Evolutionary conservation across 2,888 invertebrate species (phyloP).

Genomic region (Hydropsyche betteni): DNA sequence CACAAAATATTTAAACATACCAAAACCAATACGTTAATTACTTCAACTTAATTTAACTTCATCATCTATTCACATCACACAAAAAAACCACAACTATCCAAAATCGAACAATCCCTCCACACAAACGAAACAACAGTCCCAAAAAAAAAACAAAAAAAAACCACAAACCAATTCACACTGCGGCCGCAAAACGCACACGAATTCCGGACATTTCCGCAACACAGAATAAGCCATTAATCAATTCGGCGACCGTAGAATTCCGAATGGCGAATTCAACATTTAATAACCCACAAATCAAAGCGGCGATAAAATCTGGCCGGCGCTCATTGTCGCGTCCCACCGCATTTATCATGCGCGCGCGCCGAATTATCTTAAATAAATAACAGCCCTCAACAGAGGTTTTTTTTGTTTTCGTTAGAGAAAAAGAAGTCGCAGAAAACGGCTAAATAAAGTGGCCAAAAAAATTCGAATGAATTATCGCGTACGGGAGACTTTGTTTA

Average conservation of each 20-base stretch:
- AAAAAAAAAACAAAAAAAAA: too few species aligned
- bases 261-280: conserved; percentile 5
- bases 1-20: too few species aligned
- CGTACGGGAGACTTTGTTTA: conserved; percentile 36
- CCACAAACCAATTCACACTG: too few species aligned
- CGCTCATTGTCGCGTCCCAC: conserved; percentile 29
- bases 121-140: too few species aligned
- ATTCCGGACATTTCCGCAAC: not conserved
- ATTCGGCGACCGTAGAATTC: not conserved
- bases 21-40: too few species aligned
- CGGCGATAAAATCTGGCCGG: conserved; percentile 8
- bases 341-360: conserved; percentile 25
- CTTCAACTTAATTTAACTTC: too few species aligned
- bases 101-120: too few species aligned
- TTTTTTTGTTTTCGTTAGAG: conserved; percentile 34
- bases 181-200: too few species aligned
- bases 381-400: conserved; percentile 5
- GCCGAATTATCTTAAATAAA: conserved; percentile 44
- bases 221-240: not conserved
- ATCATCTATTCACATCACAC: too few species aligned
- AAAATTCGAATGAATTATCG: conserved; percentile 27
- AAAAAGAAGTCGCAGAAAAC: not conserved
- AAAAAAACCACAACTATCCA: too few species aligned
- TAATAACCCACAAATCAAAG: conserved; percentile 14
- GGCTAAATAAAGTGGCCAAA: not conserved